These are phyloP conservation scores for Rhadina sibilatrix DNA, from an alignment of 2,113 vertebrate species.

Conservation along the genomic window DNA sequence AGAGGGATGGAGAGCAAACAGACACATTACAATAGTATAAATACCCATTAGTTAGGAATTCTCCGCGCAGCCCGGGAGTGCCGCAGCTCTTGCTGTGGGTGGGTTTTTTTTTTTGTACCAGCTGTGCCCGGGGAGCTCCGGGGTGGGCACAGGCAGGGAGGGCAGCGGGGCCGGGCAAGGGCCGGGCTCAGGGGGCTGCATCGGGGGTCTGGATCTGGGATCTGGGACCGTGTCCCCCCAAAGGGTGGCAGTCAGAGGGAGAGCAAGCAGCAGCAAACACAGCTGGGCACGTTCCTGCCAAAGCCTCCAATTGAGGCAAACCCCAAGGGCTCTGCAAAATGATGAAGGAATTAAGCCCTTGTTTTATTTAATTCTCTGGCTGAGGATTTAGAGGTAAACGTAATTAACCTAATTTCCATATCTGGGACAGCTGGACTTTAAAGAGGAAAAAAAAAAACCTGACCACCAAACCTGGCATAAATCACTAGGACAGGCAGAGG, in stretches of 20 bases:
- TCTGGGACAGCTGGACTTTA: constrained; percentile 65
- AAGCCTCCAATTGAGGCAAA: constrained; percentile 42
- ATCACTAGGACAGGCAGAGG: background rate
- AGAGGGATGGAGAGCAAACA: constrained; percentile 59
- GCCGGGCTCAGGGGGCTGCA: background rate
- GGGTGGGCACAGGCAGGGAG: background rate
- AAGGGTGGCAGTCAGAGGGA: background rate
- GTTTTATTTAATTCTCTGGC: constrained; percentile 68
- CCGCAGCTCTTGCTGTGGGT: background rate
- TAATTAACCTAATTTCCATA: constrained; percentile 72
- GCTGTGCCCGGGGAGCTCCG: background rate
- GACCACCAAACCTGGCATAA: constrained; percentile 8
- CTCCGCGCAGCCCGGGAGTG: background rate
- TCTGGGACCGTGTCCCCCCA: background rate
- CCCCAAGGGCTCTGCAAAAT: constrained; percentile 45
- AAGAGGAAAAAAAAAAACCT: background rate
- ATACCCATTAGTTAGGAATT: constrained; percentile 42
- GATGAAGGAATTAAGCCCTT: constrained; percentile 66
- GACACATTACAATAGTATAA: constrained; percentile 47
- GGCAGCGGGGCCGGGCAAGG: background rate
- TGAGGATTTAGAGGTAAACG: constrained; percentile 68
- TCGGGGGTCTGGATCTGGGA: background rate
- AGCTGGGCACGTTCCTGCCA: background rate
- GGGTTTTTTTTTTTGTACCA: background rate
- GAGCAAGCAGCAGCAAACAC: background rate